Evolutionary conservation across 1,140 invertebrate genomes (phyloP).

Genomic region (Pachyrhynchus sulphureomaculatus): DNA sequence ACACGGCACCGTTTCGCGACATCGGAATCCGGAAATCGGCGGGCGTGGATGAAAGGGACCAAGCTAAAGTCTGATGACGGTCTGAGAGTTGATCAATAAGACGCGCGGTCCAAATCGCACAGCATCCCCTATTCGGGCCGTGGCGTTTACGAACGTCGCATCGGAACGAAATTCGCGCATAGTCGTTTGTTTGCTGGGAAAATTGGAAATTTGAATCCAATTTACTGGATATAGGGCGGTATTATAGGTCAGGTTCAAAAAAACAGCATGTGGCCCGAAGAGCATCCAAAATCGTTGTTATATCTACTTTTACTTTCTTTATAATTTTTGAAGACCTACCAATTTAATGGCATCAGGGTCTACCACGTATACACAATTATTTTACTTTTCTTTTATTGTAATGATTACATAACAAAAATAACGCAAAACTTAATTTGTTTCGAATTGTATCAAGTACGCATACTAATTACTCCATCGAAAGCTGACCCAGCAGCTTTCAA

Average conservation of each 20-base stretch:
- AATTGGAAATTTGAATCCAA: conserved; percentile 15
- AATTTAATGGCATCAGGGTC: no score
- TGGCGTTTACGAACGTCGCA: conserved; percentile 10
- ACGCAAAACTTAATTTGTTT: no score
- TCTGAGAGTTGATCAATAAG: conserved; percentile 21
- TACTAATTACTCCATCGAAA: no score
- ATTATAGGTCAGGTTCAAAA: conserved; percentile 22
- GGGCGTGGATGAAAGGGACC: conserved; percentile 17
- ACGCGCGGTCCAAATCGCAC: conserved; percentile 19
- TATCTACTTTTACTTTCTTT: no score
- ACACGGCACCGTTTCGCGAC: neutral
- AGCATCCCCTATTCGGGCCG: conserved; percentile 19
- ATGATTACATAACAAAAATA: no score
- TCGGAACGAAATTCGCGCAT: conserved; percentile 7
- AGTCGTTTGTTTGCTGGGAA: conserved; percentile 1
- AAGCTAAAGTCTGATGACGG: neutral
- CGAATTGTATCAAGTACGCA: no score
- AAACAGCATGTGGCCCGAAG: neutral
- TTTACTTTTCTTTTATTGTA: no score
- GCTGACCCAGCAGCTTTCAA: no score
- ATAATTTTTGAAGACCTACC: no score
- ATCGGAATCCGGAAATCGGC: neutral
- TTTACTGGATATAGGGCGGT: conserved; percentile 15
- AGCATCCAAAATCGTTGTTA: no score
- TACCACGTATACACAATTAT: no score